A percentile compares a stretch with the other conserved stretches of the same genome.
Conservation (phyloP, 2,888 invertebrate species). For the Drosophila pseudotakahashii region DNA sequence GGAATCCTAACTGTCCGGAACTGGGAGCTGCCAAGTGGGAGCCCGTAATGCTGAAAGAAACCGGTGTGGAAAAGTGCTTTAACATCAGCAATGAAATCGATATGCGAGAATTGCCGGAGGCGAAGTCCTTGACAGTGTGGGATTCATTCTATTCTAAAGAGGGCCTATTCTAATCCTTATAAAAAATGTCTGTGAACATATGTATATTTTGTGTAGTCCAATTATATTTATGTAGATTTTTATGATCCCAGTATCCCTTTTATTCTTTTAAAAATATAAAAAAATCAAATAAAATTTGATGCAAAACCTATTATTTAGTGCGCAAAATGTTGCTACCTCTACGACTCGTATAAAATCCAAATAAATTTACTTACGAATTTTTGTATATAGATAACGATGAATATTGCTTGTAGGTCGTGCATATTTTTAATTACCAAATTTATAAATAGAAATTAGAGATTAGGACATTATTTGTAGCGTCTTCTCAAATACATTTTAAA, state of each 20-base stretch:
- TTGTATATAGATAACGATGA: not conserved
- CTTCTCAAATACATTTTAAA: not conserved
- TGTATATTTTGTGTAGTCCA: not conserved
- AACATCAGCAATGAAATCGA: conserved; percentile 78
- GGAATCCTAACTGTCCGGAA: conserved; percentile 79
- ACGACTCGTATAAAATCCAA: no score
- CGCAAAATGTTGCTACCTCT: no score
- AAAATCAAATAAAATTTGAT: no score
- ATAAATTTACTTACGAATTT: no score
- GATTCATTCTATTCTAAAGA: conserved; percentile 62
- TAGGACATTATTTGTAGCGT: not conserved
- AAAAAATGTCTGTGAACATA: no score
- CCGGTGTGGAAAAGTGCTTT: conserved; percentile 65
- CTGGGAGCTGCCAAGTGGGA: conserved; percentile 68
- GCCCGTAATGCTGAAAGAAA: conserved; percentile 41
- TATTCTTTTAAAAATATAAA: not conserved
- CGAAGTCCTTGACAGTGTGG: conserved; percentile 67
- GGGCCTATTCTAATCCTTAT: conserved; percentile 42
- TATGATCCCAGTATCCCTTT: not conserved
- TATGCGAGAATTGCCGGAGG: conserved; percentile 75
- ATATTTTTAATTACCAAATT: not conserved
- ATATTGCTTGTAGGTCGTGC: not conserved
- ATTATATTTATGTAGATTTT: not conserved
- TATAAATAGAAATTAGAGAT: conserved; percentile 10
- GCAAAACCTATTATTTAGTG: no score